These are phyloP conservation scores for Scophthalmus maximus DNA, from an alignment of 2,113 vertebrate species.

Conservation along the genomic window DNA sequence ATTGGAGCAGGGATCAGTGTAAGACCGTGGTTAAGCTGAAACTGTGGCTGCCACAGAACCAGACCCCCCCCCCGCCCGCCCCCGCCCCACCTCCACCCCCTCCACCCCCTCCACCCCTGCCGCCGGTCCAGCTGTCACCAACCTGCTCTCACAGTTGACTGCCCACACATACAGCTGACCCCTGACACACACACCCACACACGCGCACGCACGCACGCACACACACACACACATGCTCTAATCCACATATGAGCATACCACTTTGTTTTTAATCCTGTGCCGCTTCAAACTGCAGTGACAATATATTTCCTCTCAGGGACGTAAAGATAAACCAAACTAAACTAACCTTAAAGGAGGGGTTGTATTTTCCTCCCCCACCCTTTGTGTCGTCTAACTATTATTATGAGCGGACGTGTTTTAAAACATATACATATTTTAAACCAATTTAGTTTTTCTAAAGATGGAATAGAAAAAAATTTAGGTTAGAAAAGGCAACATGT, in stretches of 20 bases:
- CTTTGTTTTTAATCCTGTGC: constrained; percentile 67
- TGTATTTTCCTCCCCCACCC: not conserved
- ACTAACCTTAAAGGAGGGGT: constrained; percentile 3
- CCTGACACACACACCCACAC: constrained; percentile 50
- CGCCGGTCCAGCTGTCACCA: constrained; percentile 75
- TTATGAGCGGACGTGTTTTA: too few species aligned
- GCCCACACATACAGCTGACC: constrained; percentile 57
- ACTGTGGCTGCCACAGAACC: constrained; percentile 44
- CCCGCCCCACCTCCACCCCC: not conserved
- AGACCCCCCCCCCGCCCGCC: constrained; percentile 14
- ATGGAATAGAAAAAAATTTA: too few species aligned
- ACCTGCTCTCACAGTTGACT: constrained; percentile 52
- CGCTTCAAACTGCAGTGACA: not conserved
- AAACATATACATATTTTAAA: too few species aligned
- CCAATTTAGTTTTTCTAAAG: too few species aligned
- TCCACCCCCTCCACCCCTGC: too few species aligned
- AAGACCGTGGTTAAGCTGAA: constrained; percentile 76
- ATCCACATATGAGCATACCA: constrained; percentile 76
- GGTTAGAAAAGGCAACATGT: too few species aligned
- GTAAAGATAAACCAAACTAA: not conserved
- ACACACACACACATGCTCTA: constrained; percentile 50
- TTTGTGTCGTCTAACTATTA: too few species aligned
- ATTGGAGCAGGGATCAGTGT: constrained; percentile 74
- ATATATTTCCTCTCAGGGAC: not conserved
- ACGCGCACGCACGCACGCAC: constrained; percentile 37